Evolutionary conservation across 2,888 invertebrate genomes (phyloP), one percentile per base, ranked within the genome.

Genomic region (Chymomyza procnemis): DNA sequence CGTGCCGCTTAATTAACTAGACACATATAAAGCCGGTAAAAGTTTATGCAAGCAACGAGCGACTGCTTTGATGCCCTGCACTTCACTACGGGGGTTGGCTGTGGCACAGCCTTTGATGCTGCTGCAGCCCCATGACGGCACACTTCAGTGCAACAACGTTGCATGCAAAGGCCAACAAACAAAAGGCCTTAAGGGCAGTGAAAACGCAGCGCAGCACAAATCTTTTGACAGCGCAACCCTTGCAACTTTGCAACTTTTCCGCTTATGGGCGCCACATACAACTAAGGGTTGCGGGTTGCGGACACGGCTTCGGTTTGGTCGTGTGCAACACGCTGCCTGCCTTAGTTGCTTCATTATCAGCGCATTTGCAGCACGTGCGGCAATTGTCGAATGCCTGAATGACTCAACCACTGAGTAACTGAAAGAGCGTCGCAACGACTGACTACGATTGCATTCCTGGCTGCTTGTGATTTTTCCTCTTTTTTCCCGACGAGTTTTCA

Each of bases 311-410:
- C 9, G 34, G 1, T 34, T 26, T 8, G 34, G 34, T 41, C 34
- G 34, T 41, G 34, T 41, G 34, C 34, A 41, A 12, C 12, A 12
- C 34, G 34, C 34, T 41, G 34, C 34, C 69, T 74, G 41, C 64
- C 67, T n/a, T 9, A 50, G 61, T 68, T 71, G 82, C 76, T 81
- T 81, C 84, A 81, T 85, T 81, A 85, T 80, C 86, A 69, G 67
- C 75, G 72, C 75, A 76, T 76, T 76, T 77, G 72, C 76, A 76
- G 78, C 81, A 81, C 81, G 81, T 81, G 81, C 79, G 84, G 30
- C 56, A 66, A 52, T 63, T 68, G 64, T 73, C 50, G 16, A 18
- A 50, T 50, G 16, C 50, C 50, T 50, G 50, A 18, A 18, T 50
- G 50, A 18, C 50, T 19, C 16, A 50, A 16, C 19, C 50, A 50